These are phyloP conservation scores for Chlorodrepanis virens DNA, from an alignment of 2,113 vertebrate species.

Conservation along the genomic window DNA sequence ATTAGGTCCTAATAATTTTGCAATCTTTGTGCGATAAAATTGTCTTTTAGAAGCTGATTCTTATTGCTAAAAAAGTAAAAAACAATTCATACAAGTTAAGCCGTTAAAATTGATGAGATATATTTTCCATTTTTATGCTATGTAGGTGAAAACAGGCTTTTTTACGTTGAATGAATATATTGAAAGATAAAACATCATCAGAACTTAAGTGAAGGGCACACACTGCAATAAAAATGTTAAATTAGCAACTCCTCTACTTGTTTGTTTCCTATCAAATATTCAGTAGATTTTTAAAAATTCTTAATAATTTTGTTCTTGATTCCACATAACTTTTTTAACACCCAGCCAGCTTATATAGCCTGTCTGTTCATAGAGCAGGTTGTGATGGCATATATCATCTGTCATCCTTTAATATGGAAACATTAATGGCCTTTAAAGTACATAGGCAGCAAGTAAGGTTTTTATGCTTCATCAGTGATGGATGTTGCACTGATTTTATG, in stretches of 20 bases:
- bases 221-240: neutral
- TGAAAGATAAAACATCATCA: neutral
- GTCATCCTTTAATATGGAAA: neutral
- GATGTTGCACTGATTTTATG: neutral
- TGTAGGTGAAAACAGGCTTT: neutral
- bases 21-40: neutral
- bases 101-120: neutral
- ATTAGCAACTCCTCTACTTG: neutral
- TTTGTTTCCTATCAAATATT: neutral
- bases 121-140: neutral
- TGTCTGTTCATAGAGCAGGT: neutral
- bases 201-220: neutral
- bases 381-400: neutral
- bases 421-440: neutral
- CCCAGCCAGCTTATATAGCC: fast-evolving
- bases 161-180: neutral
- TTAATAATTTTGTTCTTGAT: neutral
- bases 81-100: neutral
- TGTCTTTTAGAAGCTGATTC: neutral
- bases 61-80: neutral
- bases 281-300: neutral
- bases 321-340: neutral
- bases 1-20: neutral
- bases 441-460: neutral
- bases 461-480: neutral